Percentiles rank a stretch among this genome's conserved stretches.
phyloP scores from a whole-genome alignment of 2,888 invertebrate species.

The Dusona sp. region DNA sequence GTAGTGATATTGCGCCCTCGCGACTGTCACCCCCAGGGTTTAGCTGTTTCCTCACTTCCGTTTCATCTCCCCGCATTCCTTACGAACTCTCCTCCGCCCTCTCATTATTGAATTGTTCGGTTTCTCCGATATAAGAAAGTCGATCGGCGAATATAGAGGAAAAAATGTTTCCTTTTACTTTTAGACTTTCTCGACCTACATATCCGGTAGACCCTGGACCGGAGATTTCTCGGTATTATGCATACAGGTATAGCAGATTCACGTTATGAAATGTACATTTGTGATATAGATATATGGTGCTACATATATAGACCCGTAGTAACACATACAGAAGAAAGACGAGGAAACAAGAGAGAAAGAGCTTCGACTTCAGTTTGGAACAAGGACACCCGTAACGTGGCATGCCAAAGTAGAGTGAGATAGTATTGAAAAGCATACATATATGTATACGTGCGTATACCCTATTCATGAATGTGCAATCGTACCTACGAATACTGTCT shows the following conservation, averaged over 20 bases:
- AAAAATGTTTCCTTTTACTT: conserved; percentile 21
- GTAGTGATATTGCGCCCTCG: conserved; percentile 47
- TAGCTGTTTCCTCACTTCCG: conserved; percentile 43
- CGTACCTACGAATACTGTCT: neutral
- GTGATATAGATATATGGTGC: too few relatives aligned
- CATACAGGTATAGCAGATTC: neutral
- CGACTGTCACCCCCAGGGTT: conserved; percentile 31
- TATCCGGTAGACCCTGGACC: neutral
- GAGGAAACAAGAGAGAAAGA: neutral
- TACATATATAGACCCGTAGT: neutral
- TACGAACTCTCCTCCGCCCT: conserved; percentile 46
- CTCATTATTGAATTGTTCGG: conserved; percentile 56
- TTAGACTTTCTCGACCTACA: neutral
- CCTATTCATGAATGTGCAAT: neutral
- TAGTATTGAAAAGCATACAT: neutral
- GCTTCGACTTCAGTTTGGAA: neutral
- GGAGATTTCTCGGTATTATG: neutral
- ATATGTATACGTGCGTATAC: neutral
- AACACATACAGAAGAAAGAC: neutral
- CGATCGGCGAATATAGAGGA: conserved; percentile 48
- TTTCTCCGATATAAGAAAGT: conserved; percentile 32
- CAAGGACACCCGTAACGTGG: neutral
- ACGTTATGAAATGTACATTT: too few relatives aligned
- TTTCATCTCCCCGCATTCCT: conserved; percentile 37
- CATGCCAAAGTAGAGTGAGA: neutral